Base-by-base conservation (phyloP, 92 coral and sea anemone species). In the Anthopleura xanthogrammica region DNA sequence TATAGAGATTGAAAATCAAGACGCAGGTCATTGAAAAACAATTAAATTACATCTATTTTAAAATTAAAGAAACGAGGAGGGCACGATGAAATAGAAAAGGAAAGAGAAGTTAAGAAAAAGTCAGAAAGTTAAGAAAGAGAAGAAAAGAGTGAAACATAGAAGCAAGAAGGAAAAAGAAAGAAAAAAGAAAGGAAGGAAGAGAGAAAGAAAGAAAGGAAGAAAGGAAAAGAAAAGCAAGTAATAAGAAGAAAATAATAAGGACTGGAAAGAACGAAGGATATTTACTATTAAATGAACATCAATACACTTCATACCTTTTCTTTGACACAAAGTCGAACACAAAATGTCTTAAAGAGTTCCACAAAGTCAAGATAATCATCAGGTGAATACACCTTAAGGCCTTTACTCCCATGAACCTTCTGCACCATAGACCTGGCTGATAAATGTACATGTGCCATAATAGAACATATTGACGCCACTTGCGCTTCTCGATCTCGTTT, bases 371-470 rank as follows among this genome's bases (percentile, higher is more conserved):
- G 48, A 77, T 84, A 92, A 60, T 98, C 89, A 58, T 90, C 91
- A 3, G 99, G 99, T 12, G 98, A 82, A 85, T 94, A 97, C 79
- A 95, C 82, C 85, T 89, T 90, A 65, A 90, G 82, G 43, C 91
- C 95, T 64, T 85, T 83, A 40, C 76, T 68, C 20, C 98, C 98
- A 76, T 92, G 91, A 12, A 90, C 76, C 79, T 86, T 88, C 52
- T 86, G 89, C 17, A 87, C 88, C 98, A 91, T 89, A 40, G 82
- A 58, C 68, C 95, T 79, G 7, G 98, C 85, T 36, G 99, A 94
- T 43, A 92, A 78, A 72, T 97, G 98, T 8, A 94, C 94, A 43
- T 94, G 94, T 6, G 99, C 93, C 99, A 97, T 97, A 40, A 94
- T 88, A 19, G 98, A 92, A 54, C 95, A 91, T 29, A 97, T 72